Evolutionary conservation across 2,113 vertebrate genomes (phyloP).

Genomic region (Chiloscyllium plagiosum): DNA sequence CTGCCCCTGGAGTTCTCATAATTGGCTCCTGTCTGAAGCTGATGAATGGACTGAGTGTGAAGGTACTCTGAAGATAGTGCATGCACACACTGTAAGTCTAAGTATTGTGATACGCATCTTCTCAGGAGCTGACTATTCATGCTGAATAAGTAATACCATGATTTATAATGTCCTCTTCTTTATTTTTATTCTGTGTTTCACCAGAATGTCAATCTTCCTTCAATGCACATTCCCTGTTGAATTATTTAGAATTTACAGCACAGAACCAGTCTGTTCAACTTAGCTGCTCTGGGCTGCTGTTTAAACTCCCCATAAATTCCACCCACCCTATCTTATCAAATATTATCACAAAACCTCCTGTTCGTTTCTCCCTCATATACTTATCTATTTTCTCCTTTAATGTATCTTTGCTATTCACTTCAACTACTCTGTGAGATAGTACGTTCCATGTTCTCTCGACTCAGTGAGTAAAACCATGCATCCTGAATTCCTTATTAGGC

Average conservation of each 20-base stretch:
- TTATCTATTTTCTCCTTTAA: neutral
- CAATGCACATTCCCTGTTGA: neutral
- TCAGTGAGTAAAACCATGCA: neutral
- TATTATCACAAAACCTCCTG: neutral
- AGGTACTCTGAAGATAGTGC: neutral
- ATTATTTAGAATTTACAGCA: neutral
- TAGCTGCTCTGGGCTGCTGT: neutral
- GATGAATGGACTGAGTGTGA: neutral
- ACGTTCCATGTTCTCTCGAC: neutral
- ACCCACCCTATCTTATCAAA: neutral
- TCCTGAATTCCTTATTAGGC: neutral
- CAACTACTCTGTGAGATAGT: neutral
- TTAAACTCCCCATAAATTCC: neutral
- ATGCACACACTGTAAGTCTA: neutral
- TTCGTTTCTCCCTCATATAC: neutral
- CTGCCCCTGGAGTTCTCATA: slow-evolving; percentile 14
- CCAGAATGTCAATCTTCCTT: neutral
- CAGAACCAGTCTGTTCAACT: neutral
- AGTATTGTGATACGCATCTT: slow-evolving; percentile 9
- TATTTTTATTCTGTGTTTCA: slow-evolving; percentile 1
- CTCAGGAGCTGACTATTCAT: slow-evolving; percentile 1
- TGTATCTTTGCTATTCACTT: neutral
- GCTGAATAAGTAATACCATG: neutral
- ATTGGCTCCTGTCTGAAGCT: neutral
- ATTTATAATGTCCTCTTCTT: neutral